Conservation (phyloP, 2,797 vertebrate genomes). For the Streptopelia turtur region DNA sequence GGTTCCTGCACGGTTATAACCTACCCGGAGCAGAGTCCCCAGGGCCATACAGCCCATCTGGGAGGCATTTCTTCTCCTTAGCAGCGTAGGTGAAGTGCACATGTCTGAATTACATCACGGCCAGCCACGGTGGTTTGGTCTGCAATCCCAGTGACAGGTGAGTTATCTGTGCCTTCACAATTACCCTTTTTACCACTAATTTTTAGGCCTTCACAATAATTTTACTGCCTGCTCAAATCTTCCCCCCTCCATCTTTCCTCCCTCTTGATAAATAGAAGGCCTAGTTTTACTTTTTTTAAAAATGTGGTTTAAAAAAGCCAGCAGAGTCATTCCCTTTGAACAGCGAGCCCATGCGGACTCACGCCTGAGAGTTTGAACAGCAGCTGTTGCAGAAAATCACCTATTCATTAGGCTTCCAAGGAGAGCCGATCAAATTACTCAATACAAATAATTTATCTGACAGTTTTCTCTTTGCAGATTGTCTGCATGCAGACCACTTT, state of each 20-base stretch:
- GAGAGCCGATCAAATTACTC: conserved; percentile 50
- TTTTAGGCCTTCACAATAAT: background rate
- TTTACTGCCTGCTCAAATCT: background rate
- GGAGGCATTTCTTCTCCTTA: background rate
- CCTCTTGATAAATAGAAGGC: background rate
- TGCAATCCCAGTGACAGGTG: background rate
- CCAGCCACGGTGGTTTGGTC: background rate
- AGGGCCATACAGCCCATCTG: background rate
- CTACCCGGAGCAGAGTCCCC: background rate
- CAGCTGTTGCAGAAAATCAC: conserved; percentile 65
- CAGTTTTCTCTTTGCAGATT: conserved; percentile 19
- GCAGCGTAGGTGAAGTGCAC: background rate
- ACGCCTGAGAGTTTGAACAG: conserved; percentile 30
- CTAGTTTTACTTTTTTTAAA: conserved; percentile 7
- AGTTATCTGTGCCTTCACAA: background rate
- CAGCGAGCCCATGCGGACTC: conserved; percentile 8
- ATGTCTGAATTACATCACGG: background rate
- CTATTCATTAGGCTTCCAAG: conserved; percentile 62
- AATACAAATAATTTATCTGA: conserved; percentile 65
- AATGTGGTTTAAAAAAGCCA: background rate
- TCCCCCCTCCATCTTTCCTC: background rate
- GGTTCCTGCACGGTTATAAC: background rate
- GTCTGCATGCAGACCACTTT: background rate
- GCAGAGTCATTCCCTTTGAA: conserved; percentile 36
- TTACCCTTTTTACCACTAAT: background rate